Conservation (phyloP, 2,797 vertebrate species). For the Aplochiton taeniatus region DNA sequence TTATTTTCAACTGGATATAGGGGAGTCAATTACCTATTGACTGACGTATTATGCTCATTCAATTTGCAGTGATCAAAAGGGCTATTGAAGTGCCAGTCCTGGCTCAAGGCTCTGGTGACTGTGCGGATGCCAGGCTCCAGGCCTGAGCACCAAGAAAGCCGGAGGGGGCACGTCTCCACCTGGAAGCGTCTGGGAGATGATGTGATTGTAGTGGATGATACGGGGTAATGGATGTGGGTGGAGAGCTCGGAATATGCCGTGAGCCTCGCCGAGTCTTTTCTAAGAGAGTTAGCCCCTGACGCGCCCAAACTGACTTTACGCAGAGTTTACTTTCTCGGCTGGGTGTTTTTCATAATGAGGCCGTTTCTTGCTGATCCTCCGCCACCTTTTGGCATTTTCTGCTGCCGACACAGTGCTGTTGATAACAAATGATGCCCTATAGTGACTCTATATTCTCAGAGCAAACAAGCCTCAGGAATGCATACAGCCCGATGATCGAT, state of each 20-base stretch:
- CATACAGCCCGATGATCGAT: conserved; percentile 64
- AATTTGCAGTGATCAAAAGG: conserved; percentile 74
- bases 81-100: conserved; percentile 64
- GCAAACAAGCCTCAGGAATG: conserved; percentile 59
- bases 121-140: conserved; percentile 45
- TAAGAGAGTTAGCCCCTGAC: conserved; percentile 17
- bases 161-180: conserved; percentile 46
- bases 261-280: conserved; percentile 46
- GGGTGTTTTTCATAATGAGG: conserved; percentile 48
- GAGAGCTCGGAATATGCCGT: conserved; percentile 52
- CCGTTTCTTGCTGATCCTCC: conserved; percentile 47
- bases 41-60: conserved; percentile 74
- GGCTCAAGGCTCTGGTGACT: conserved; percentile 47
- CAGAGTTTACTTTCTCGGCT: no score
- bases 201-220: conserved; percentile 69
- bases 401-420: conserved; percentile 42
- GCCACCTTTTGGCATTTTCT: conserved; percentile 63
- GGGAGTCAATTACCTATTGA: conserved; percentile 73
- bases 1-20: conserved; percentile 63
- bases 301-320: no score
- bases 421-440: conserved; percentile 54
- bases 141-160: conserved; percentile 46
- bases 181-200: conserved; percentile 64
- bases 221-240: conserved; percentile 55
- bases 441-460: conserved; percentile 62